These are phyloP conservation scores for Ectropis grisescens DNA, from an alignment of 1,140 invertebrate species.

Conservation along the genomic window DNA sequence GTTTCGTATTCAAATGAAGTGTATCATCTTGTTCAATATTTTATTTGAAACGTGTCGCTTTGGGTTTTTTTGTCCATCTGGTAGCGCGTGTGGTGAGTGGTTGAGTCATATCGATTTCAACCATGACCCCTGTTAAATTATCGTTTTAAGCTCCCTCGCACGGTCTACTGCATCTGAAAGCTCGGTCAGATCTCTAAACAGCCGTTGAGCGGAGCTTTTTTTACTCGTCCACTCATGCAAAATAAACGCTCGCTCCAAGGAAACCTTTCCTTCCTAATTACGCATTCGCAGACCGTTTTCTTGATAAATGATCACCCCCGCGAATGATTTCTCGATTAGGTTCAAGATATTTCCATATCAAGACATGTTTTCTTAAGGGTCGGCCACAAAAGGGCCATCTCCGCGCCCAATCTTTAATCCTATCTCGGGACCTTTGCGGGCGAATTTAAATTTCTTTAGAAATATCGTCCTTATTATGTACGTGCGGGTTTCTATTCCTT, in stretches of 20 bases:
- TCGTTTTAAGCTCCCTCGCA: no score
- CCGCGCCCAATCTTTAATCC: conserved; percentile 68
- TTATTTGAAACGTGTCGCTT: no score
- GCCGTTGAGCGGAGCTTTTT: conserved; percentile 26
- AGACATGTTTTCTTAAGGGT: conserved; percentile 68
- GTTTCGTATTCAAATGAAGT: conserved; percentile 26
- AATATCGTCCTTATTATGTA: conserved; percentile 69
- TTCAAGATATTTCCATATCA: conserved; percentile 67
- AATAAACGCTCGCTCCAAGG: conserved; percentile 34
- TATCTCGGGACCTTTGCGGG: conserved; percentile 69
- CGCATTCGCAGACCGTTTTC: conserved; percentile 46
- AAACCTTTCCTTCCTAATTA: conserved; percentile 35
- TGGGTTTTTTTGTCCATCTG: no score
- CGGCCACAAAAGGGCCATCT: conserved; percentile 65
- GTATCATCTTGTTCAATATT: conserved; percentile 15
- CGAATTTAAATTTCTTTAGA: conserved; percentile 71
- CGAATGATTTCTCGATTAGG: conserved; percentile 60
- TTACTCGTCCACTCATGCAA: conserved; percentile 37
- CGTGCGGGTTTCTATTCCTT: conserved; percentile 67
- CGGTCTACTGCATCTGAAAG: conserved; percentile 42
- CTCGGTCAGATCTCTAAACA: conserved; percentile 38
- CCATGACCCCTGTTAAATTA: conserved; percentile 25
- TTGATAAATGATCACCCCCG: conserved; percentile 47
- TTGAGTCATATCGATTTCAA: conserved; percentile 19
- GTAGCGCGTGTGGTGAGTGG: no score